Conservation (phyloP, 2,797 vertebrate genomes). For the Notolabrus celidotus region DNA sequence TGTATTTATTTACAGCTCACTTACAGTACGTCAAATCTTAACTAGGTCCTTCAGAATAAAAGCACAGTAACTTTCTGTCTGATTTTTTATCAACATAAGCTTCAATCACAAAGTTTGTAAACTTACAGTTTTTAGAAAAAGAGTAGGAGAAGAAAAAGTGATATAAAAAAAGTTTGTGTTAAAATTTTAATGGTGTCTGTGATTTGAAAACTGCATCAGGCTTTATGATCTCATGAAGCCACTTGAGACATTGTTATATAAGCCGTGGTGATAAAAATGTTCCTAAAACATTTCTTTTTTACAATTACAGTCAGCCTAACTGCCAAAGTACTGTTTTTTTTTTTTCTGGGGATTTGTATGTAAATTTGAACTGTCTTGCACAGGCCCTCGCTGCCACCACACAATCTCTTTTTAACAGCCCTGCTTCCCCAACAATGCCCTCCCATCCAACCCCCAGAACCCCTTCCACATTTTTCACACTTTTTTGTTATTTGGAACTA, state of each 20-base stretch:
- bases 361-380: constrained; percentile 59
- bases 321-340: constrained; percentile 19
- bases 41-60: constrained; percentile 5
- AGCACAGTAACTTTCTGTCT: constrained; percentile 9
- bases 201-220: constrained; percentile 49
- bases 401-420: constrained; percentile 65
- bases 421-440: constrained; percentile 62
- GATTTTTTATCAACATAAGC: no score
- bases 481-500: constrained; percentile 79
- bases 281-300: constrained; percentile 43
- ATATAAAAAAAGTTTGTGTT: constrained; percentile 8
- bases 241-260: constrained; percentile 20
- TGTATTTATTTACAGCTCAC: constrained; percentile 32
- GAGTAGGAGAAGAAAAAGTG: constrained; percentile 16
- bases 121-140: no score
- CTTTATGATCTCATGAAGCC: constrained; percentile 51
- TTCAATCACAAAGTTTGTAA: no score
- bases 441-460: constrained; percentile 41
- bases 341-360: constrained; percentile 51
- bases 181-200: constrained; percentile 58
- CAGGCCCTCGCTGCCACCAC: constrained; percentile 55
- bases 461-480: constrained; percentile 58
- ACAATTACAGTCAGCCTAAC: constrained; percentile 40
- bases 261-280: constrained; percentile 23
- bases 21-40: constrained; percentile 27